A percentile compares a stretch with the other conserved stretches of the same genome.
phyloP scores from a whole-genome alignment of 2,888 invertebrate species.

The Eumacrocentrus americanus region DNA sequence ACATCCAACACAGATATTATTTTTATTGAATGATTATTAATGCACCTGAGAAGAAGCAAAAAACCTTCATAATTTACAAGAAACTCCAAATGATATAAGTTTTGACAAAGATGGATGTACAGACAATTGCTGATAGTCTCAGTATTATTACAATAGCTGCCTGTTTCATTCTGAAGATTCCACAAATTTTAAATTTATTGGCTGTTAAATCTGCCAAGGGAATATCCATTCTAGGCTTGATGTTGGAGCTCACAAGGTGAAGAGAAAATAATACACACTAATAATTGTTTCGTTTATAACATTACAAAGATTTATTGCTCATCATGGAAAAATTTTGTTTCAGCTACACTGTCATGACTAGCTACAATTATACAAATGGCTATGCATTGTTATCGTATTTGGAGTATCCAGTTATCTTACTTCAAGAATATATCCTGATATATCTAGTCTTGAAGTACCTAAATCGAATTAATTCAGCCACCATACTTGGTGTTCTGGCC shows the following conservation, averaged over 20 bases:
- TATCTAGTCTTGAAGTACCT: slow-evolving; percentile 75
- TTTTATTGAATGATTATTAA: too few relatives aligned
- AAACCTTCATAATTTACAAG: too few relatives aligned
- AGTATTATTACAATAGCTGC: slow-evolving; percentile 79
- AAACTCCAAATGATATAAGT: too few relatives aligned
- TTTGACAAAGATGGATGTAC: slow-evolving; percentile 38
- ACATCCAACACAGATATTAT: too few relatives aligned
- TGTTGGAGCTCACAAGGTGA: slow-evolving; percentile 76
- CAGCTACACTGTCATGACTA: slow-evolving; percentile 81
- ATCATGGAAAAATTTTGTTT: slow-evolving; percentile 50
- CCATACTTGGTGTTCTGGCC: slow-evolving; percentile 48
- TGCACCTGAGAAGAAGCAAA: too few relatives aligned
- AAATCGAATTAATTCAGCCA: slow-evolving; percentile 62
- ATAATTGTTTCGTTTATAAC: background rate
- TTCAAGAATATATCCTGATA: slow-evolving; percentile 77
- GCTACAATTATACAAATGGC: slow-evolving; percentile 78
- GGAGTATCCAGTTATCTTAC: slow-evolving; percentile 82
- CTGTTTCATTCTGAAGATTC: slow-evolving; percentile 80
- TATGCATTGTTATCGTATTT: slow-evolving; percentile 79
- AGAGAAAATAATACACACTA: slow-evolving; percentile 32
- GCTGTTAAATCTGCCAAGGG: slow-evolving; percentile 73
- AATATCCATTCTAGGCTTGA: slow-evolving; percentile 69
- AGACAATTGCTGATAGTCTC: slow-evolving; percentile 65
- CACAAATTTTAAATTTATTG: slow-evolving; percentile 76
- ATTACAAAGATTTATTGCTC: background rate